Conservation (phyloP, 2,888 invertebrate genomes). For the Alcis repandata region DNA sequence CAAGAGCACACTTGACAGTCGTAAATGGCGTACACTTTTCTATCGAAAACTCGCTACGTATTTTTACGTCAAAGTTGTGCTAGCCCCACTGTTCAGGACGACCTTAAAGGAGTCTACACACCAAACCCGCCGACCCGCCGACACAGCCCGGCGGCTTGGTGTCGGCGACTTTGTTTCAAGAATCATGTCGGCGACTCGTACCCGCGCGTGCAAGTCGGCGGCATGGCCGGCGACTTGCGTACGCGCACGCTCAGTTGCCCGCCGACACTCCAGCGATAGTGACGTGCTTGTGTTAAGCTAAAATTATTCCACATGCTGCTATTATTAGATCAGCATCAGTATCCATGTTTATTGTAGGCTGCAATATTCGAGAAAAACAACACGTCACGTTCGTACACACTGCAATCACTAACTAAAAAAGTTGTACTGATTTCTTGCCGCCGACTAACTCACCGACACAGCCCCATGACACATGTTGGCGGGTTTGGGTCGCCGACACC, state of each 20-base stretch:
- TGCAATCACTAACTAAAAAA: constrained; percentile 37
- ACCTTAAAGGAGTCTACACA: too few relatives aligned
- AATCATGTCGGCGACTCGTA: constrained; percentile 8
- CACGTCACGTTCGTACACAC: constrained; percentile 41
- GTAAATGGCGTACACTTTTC: too few relatives aligned
- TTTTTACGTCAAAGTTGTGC: too few relatives aligned
- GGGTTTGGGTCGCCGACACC: constrained; percentile 36
- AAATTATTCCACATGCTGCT: constrained; percentile 43
- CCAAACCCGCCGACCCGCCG: too few relatives aligned
- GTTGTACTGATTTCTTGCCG: constrained; percentile 30
- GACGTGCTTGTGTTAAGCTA: constrained; percentile 35
- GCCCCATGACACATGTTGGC: constrained; percentile 35
- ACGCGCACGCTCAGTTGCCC: constrained; percentile 33
- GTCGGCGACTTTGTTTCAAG: constrained; percentile 10
- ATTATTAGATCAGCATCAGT: constrained; percentile 42
- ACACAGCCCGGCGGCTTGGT: too few relatives aligned
- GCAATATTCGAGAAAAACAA: constrained; percentile 41
- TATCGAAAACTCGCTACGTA: too few relatives aligned
- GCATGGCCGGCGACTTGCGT: constrained; percentile 19
- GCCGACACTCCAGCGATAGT: constrained; percentile 29
- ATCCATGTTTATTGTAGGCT: constrained; percentile 42
- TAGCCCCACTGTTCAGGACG: too few relatives aligned
- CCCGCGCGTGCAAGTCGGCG: constrained; percentile 11
- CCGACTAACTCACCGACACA: constrained; percentile 35
- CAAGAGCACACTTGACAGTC: too few relatives aligned